Conservation (phyloP, 1,140 invertebrate species). For the Eriosoma lanigerum region DNA sequence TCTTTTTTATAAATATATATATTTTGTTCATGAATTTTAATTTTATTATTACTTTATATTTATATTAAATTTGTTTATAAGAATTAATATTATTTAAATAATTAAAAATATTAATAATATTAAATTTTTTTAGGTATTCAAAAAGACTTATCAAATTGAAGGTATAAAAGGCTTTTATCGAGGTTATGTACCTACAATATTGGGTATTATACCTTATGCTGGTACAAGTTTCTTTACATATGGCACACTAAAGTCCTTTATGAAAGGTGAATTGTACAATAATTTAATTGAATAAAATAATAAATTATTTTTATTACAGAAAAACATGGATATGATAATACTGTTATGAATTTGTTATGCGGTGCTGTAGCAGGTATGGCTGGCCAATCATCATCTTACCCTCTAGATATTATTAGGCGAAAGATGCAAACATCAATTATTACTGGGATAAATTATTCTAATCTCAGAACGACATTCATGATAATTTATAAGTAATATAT, state of each 20-base stretch:
- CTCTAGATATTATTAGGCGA: slow-evolving; percentile 87
- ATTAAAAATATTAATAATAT: background rate
- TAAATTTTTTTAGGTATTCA: slow-evolving; percentile 69
- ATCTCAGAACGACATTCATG: slow-evolving; percentile 65
- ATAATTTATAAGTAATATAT: slow-evolving; percentile 65
- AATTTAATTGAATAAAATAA: background rate
- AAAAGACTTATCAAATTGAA: slow-evolving; percentile 77
- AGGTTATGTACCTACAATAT: slow-evolving; percentile 86
- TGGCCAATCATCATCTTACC: slow-evolving; percentile 95
- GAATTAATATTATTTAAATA: too few species aligned
- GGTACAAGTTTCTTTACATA: slow-evolving; percentile 97
- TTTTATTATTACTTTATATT: too few species aligned
- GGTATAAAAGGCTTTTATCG: slow-evolving; percentile 79
- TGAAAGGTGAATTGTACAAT: slow-evolving; percentile 66
- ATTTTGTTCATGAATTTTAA: too few species aligned
- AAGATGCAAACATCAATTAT: slow-evolving; percentile 77
- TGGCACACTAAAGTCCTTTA: slow-evolving; percentile 84
- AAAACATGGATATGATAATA: slow-evolving; percentile 60
- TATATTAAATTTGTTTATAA: too few species aligned
- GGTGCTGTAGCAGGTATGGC: slow-evolving; percentile 90
- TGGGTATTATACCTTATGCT: slow-evolving; percentile 96
- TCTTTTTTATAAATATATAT: too few species aligned
- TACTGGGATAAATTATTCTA: slow-evolving; percentile 66
- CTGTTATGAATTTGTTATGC: slow-evolving; percentile 71
- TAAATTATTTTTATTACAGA: slow-evolving; percentile 51